Evolutionary conservation across 1,140 invertebrate genomes (phyloP).

Genomic region (Diuraphis noxia): DNA sequence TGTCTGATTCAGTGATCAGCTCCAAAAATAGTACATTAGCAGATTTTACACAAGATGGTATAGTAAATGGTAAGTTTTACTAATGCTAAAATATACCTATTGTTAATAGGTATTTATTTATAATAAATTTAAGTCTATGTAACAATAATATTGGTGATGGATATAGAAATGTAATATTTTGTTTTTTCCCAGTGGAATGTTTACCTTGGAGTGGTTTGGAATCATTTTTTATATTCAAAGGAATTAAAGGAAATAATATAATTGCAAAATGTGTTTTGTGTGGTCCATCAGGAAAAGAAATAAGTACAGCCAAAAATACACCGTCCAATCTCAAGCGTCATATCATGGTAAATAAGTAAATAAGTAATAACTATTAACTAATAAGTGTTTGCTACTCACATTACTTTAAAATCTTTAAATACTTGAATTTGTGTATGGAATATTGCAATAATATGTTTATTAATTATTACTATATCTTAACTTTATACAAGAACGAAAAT

Average conservation of each 20-base stretch:
- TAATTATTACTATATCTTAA: too few species aligned
- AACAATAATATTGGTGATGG: neutral
- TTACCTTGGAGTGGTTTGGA: slow-evolving; percentile 25
- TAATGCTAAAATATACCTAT: neutral
- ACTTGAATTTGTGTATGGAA: too few species aligned
- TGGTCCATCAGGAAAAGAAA: neutral
- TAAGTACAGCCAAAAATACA: slow-evolving; percentile 10
- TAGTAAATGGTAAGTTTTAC: slow-evolving; percentile 1
- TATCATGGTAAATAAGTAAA: neutral
- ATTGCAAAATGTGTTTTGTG: slow-evolving; percentile 26
- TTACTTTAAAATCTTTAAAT: too few species aligned
- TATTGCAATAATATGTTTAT: too few species aligned
- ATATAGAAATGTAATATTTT: slow-evolving; percentile 18
- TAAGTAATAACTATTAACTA: too few species aligned
- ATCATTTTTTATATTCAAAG: slow-evolving; percentile 11
- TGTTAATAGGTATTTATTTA: neutral
- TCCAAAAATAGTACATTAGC: neutral
- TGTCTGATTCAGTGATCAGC: too few species aligned
- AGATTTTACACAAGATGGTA: neutral
- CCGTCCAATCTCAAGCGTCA: neutral
- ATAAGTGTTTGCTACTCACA: too few species aligned
- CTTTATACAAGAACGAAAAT: too few species aligned
- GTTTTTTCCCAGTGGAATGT: neutral
- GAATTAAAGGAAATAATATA: neutral
- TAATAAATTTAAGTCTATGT: neutral